Base-by-base conservation (phyloP, 2,113 vertebrate genomes). In the Seriola dumerili region DNA sequence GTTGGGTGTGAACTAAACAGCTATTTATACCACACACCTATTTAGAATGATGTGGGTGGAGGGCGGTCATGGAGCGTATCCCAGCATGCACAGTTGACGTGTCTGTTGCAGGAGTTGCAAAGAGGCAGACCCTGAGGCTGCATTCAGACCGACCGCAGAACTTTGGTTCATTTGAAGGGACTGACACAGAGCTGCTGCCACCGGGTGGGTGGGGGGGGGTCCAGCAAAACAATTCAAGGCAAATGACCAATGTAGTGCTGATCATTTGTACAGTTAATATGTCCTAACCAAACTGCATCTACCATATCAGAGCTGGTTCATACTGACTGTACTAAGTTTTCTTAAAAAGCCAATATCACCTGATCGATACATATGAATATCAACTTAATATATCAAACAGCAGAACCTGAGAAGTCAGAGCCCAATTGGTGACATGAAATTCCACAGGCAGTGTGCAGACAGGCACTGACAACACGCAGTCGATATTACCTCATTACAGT, bases 401-500 rank as follows among this genome's bases (percentile, higher is more conserved):
- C 11, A 40, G 11, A 66, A 44, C 4, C 75, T 40, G 8, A 68
- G 19, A 70, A 44, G 42, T 69, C 68, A 65, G 4, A 76, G 17
- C 1, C 1, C 14, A 34, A 36, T 64, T 46, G 16, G 16, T 44
- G 36, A 16, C 14, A 48, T 75, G 48, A 50, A 44, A 61, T 8
- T 57, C 44, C 23, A 42, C 38, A 16, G 12, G 12, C 34, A 3
- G 42, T 11, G 9, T 44, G 21, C 40, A 44, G 62, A 48, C 58
- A 29, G 52, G 1, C 3, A 32, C 32, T 6, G 29, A 8, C 14
- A 61, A 50, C 52, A 65, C 5, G n/a, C 25, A 34, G 17, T 7
- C 14, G 17, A 73, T 76, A 52, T 62, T 13, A 74, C 13, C 3
- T 83, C 52, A 79, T 81, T 78, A 52, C 19, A 16, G 68, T 19